Evolutionary conservation across 2,113 vertebrate genomes (phyloP).

Genomic region (Oreocharis arfaki): DNA sequence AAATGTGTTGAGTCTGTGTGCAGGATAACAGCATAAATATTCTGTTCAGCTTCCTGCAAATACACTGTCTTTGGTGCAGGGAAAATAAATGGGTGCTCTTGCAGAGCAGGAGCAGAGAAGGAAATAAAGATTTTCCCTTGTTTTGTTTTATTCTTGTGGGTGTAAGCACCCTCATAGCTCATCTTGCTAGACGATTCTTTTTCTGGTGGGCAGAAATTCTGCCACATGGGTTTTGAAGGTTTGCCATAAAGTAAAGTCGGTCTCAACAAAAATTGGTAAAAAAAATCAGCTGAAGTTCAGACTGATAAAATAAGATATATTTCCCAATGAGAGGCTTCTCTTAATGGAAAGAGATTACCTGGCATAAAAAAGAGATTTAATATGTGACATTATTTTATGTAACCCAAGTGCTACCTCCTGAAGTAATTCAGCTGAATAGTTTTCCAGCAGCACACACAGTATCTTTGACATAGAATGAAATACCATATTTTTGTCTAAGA

Average conservation of each 20-base stretch:
- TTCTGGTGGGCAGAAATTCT: background rate
- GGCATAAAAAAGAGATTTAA: background rate
- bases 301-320: constrained; percentile 47
- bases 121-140: background rate
- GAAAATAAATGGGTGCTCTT: background rate
- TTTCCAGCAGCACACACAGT: constrained; percentile 10
- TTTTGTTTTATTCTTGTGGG: background rate
- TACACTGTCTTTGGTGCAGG: background rate
- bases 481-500: background rate
- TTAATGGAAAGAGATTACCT: constrained; percentile 15
- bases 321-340: background rate
- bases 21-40: background rate
- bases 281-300: constrained; percentile 43
- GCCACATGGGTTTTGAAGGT: background rate
- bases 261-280: constrained; percentile 10
- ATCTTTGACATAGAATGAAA: background rate
- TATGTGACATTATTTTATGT: background rate
- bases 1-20: background rate
- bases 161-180: background rate
- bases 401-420: background rate
- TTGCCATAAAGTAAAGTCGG: background rate
- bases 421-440: constrained; percentile 32
- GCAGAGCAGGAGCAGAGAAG: background rate
- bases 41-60: background rate
- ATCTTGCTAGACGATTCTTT: background rate